A percentile compares a stretch with the other conserved stretches of the same genome.
These are phyloP conservation scores for Amphimedon queenslandica DNA, from an alignment of 37 sponge, comb jelly and placozoan genomes.

Conservation along the genomic window DNA sequence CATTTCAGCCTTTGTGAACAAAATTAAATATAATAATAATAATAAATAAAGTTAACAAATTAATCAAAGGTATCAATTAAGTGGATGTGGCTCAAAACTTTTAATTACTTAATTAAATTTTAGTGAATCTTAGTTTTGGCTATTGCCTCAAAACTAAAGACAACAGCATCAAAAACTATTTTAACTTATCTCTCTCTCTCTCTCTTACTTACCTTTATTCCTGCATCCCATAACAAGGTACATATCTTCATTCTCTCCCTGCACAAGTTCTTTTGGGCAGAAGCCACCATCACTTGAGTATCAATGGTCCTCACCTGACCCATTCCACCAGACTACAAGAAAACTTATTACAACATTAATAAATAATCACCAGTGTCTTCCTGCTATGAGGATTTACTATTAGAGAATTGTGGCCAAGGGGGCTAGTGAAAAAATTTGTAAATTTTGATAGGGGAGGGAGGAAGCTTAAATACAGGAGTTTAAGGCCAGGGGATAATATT, in stretches of 20 bases:
- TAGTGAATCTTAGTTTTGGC: no score
- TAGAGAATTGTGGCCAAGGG: no score
- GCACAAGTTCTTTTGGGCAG: conserved; percentile 86
- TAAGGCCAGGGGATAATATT: no score
- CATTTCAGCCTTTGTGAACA: conserved; percentile 69
- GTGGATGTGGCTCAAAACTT: no score
- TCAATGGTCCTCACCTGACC: conserved; percentile 63
- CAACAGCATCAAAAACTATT: background rate
- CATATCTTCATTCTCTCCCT: conserved; percentile 83
- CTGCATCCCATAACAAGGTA: conserved; percentile 80
- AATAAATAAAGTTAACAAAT: background rate
- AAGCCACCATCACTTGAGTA: conserved; percentile 90
- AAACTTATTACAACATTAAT: no score
- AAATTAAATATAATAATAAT: background rate
- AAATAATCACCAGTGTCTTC: no score
- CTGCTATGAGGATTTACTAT: no score
- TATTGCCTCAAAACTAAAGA: background rate
- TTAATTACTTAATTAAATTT: no score
- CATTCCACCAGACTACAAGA: conserved; percentile 4
- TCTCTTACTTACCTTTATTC: conserved; percentile 56
- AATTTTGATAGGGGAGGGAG: no score
- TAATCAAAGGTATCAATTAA: background rate
- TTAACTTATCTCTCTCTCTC: background rate
- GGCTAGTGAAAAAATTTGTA: no score
- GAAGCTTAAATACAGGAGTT: no score